Evolutionary conservation across 2,888 invertebrate genomes (phyloP), one percentile per base, ranked within the genome.

Genomic region (Oscheius sp.): DNA sequence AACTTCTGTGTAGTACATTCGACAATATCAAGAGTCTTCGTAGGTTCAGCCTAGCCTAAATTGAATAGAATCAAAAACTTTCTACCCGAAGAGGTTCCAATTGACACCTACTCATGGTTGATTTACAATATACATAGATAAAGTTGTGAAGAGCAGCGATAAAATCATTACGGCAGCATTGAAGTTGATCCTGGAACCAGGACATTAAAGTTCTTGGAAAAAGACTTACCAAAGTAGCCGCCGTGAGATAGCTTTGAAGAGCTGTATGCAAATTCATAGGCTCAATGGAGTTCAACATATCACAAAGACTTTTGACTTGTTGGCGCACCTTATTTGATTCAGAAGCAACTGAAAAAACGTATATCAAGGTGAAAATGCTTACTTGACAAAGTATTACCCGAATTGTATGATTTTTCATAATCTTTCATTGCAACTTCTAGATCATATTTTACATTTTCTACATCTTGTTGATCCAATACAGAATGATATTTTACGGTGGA

Each of bases 241-340:
- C 64, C 12, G 75, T 67, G 9, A 80, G 56, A 54, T 80, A 80
- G 22, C 70, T 74, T 22, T 75, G 72, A 59, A 78, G 63, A 9
- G 73, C 59, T 5, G 28, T 64, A 61, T 73, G 75, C 41, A 80
- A 54, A 12, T 68, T 72, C n/a, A 68, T 71, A 1, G 80, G 77
- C 14, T 74, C 72, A 22, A 80, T 77, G 14, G 59, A 57, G 47
- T 87, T 87, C 76, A 87, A 86, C 77, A 87, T 83, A 33, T 85
- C 82, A 20, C 88, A 85, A 47, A 87, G 73, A 44, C 84, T 73
- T 75, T 86, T 87, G 2, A 87, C 85, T 0, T 84, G 74, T 61
- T 80, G 82, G 32, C 74, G 71, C 33, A 78, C 74, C 28, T 61
- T 50, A 47, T 71, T 68, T 0, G 69, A 63, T 6, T 71, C 56